Evolutionary conservation across 1,140 invertebrate species (phyloP).

Genomic region (Phortica variegata): DNA sequence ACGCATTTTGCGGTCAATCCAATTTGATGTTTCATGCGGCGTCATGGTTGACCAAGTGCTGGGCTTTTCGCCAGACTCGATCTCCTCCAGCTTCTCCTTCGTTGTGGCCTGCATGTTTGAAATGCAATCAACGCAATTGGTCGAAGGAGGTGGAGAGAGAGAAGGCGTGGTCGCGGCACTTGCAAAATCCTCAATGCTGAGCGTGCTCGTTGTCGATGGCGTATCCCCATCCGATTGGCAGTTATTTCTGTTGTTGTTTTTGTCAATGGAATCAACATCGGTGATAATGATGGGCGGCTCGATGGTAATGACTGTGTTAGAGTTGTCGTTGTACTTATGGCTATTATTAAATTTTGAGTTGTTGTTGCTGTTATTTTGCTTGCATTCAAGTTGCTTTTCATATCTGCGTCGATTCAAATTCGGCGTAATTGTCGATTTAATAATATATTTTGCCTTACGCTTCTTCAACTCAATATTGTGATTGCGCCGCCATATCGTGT

Average conservation of each 20-base stretch:
- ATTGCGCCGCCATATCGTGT: slow-evolving; percentile 81
- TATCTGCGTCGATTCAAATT: slow-evolving; percentile 65
- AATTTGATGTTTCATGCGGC: slow-evolving; percentile 80
- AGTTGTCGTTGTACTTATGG: slow-evolving; percentile 36
- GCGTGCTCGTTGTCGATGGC: background rate
- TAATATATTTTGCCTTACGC: slow-evolving; percentile 79
- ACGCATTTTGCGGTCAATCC: slow-evolving; percentile 78
- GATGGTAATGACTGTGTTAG: slow-evolving; percentile 39
- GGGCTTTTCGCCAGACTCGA: slow-evolving; percentile 25
- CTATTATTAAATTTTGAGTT: slow-evolving; percentile 59
- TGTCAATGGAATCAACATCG: slow-evolving; percentile 19
- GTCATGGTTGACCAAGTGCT: slow-evolving; percentile 71
- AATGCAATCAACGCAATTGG: no score
- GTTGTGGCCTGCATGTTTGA: slow-evolving; percentile 17
- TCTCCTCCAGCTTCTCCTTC: slow-evolving; percentile 10
- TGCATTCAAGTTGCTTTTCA: slow-evolving; percentile 56
- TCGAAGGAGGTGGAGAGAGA: no score
- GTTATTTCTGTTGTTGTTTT: slow-evolving; percentile 20
- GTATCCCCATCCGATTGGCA: no score
- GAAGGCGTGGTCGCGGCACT: slow-evolving; percentile 17
- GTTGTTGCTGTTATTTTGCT: slow-evolving; percentile 56
- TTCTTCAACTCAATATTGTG: slow-evolving; percentile 80
- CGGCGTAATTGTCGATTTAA: slow-evolving; percentile 79
- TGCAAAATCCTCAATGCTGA: slow-evolving; percentile 32
- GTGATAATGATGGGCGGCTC: slow-evolving; percentile 40